These are phyloP conservation scores for Oscheius sp. DNA, from an alignment of 1,140 invertebrate genomes.

Conservation along the genomic window DNA sequence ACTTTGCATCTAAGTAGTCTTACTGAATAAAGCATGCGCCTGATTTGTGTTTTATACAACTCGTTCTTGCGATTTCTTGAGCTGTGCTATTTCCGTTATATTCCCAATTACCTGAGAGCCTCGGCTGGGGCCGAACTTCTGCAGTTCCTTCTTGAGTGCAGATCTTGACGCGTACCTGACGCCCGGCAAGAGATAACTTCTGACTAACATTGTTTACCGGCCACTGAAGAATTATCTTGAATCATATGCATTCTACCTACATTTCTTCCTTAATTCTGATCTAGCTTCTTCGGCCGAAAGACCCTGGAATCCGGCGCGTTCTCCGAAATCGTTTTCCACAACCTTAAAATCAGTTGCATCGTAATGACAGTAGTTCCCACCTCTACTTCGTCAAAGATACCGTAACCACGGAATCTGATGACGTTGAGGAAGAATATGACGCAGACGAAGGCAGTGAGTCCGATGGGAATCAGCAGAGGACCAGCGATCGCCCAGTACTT, in stretches of 20 bases:
- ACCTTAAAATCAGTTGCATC: slow-evolving; percentile 8
- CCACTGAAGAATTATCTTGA: not conserved
- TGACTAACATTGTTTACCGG: not conserved
- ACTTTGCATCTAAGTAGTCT: too few relatives aligned
- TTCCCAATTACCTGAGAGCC: not conserved
- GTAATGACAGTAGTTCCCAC: not conserved
- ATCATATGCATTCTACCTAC: not conserved
- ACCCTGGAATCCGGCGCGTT: slow-evolving; percentile 15
- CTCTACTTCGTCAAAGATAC: slow-evolving; percentile 37
- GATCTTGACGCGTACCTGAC: not conserved
- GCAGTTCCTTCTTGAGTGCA: not conserved
- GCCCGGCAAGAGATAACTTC: not conserved
- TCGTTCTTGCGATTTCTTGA: slow-evolving; percentile 4
- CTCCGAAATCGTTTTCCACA: slow-evolving; percentile 39
- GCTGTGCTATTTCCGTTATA: not conserved
- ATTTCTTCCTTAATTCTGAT: not conserved
- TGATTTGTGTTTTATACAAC: too few relatives aligned
- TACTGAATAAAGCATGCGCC: too few relatives aligned
- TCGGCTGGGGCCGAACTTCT: not conserved
- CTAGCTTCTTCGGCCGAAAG: not conserved
- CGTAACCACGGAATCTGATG: slow-evolving; percentile 32
- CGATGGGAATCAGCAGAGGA: slow-evolving; percentile 33
- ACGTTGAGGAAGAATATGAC: slow-evolving; percentile 32
- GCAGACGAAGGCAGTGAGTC: slow-evolving; percentile 25
- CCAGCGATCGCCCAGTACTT: slow-evolving; percentile 44